These are phyloP conservation scores for Chymomyza fuscimana DNA, from an alignment of 2,888 invertebrate species.

Conservation along the genomic window DNA sequence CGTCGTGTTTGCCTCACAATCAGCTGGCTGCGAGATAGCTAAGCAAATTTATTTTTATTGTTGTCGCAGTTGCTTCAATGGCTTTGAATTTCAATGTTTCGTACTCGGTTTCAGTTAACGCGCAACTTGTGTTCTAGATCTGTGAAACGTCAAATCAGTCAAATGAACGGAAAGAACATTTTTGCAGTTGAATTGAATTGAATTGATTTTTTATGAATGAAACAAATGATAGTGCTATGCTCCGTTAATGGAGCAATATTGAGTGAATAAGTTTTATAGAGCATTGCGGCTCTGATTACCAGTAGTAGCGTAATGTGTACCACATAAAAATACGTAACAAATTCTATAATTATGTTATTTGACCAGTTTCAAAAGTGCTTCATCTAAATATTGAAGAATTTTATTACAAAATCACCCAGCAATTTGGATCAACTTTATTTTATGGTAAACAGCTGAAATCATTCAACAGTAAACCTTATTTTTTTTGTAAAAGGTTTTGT, in stretches of 20 bases:
- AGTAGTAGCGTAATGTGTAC: conserved; percentile 33
- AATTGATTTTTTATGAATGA: neutral
- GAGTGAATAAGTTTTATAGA: conserved; percentile 52
- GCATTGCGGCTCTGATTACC: conserved; percentile 49
- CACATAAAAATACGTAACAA: neutral
- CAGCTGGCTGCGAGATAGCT: conserved; percentile 8
- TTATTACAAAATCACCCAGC: neutral
- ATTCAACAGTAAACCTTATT: too few species aligned
- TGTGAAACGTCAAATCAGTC: neutral
- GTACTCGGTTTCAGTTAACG: conserved; percentile 12
- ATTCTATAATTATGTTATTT: neutral
- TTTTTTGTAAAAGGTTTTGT: too few species aligned
- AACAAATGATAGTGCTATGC: neutral
- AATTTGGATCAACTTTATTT: neutral
- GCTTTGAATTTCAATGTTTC: conserved; percentile 36
- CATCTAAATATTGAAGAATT: neutral
- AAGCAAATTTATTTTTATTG: conserved; percentile 1
- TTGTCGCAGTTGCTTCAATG: neutral
- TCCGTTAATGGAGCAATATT: neutral
- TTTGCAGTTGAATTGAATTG: neutral
- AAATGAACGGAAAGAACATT: neutral
- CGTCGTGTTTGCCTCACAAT: conserved; percentile 55
- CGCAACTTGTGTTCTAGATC: conserved; percentile 1
- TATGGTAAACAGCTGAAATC: neutral
- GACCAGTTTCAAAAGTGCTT: neutral